These are phyloP conservation scores for Drosophila setifemur DNA, from an alignment of 1,140 invertebrate species.

Conservation along the genomic window DNA sequence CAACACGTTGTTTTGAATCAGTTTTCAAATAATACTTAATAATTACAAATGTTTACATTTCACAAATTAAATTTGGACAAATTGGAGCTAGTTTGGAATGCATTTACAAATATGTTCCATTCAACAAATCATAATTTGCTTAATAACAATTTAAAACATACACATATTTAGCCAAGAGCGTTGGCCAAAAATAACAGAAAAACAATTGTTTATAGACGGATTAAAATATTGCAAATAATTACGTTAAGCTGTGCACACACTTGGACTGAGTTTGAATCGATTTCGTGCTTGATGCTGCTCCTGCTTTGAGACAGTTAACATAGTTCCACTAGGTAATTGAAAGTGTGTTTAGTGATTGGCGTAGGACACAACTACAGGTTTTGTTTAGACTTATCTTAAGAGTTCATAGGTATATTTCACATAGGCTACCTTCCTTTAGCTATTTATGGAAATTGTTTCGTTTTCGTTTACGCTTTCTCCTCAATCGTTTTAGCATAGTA, in stretches of 20 bases:
- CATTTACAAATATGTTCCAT: constrained; percentile 60
- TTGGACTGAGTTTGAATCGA: constrained; percentile 37
- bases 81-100: constrained; percentile 72
- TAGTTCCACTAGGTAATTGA: constrained; percentile 40
- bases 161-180: constrained; percentile 23
- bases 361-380: constrained; percentile 72
- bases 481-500: constrained; percentile 46
- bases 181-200: constrained; percentile 28
- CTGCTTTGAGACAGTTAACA: constrained; percentile 51
- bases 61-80: constrained; percentile 73
- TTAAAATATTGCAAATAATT: constrained; percentile 71
- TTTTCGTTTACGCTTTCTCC: constrained; percentile 23
- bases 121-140: constrained; percentile 40
- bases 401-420: constrained; percentile 66
- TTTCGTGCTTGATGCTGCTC: not conserved
- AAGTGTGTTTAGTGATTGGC: constrained; percentile 67
- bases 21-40: constrained; percentile 67
- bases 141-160: constrained; percentile 49
- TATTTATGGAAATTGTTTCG: constrained; percentile 58
- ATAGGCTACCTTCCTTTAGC: constrained; percentile 57
- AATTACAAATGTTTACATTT: constrained; percentile 45
- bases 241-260: constrained; percentile 39
- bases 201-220: constrained; percentile 49
- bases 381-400: constrained; percentile 50
- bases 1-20: constrained; percentile 21